phyloP scores from a whole-genome alignment of 1,140 invertebrate genomes.

The Meloidogyne floridensis region DNA sequence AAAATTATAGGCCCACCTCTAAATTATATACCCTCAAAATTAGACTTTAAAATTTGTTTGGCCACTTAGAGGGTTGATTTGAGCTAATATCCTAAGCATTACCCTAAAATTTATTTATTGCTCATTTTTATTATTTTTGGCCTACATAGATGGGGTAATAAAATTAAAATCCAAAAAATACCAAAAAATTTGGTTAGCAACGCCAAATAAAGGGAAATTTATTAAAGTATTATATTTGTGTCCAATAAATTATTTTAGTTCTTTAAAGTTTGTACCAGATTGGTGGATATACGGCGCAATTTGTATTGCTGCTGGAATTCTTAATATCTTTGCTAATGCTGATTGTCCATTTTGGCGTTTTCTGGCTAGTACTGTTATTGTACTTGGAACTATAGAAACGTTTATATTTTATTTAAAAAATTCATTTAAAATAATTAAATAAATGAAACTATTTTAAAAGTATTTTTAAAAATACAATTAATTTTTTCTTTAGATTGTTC shows the following conservation, averaged over 20 bases:
- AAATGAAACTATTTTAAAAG: not conserved
- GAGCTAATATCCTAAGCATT: no score
- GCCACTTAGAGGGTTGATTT: no score
- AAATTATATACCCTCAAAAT: no score
- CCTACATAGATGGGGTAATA: no score
- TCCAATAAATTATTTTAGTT: not conserved
- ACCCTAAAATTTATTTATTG: no score
- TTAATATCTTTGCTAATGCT: slow-evolving; percentile 18
- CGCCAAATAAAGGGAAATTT: no score
- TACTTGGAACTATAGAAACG: slow-evolving; percentile 30
- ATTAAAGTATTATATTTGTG: no score
- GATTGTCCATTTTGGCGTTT: slow-evolving; percentile 26
- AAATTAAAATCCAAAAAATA: no score
- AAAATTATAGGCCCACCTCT: no score
- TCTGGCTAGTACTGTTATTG: slow-evolving; percentile 25
- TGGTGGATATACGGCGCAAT: slow-evolving; percentile 26
- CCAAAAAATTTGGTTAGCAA: no score
- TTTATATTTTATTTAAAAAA: not conserved
- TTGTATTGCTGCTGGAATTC: slow-evolving; percentile 19
- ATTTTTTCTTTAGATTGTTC: slow-evolving; percentile 14
- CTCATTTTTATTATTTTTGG: no score
- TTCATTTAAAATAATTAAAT: not conserved
- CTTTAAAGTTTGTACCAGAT: slow-evolving; percentile 12
- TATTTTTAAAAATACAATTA: slow-evolving; percentile 2
- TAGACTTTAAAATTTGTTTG: no score